These are phyloP conservation scores for Oxyruncus cristatus DNA, from an alignment of 2,113 vertebrate genomes.

Conservation along the genomic window DNA sequence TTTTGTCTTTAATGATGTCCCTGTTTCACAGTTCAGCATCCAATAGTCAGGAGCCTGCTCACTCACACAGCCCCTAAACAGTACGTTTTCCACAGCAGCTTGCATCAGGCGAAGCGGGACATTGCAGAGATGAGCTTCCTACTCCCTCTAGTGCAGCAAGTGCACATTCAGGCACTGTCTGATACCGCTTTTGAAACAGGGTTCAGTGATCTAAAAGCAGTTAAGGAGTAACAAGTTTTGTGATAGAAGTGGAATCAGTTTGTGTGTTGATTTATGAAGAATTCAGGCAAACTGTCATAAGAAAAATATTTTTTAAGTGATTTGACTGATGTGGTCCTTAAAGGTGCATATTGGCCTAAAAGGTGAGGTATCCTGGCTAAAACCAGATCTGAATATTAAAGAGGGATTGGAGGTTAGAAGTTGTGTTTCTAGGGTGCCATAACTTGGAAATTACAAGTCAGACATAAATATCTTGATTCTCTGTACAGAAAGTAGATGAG, in stretches of 20 bases:
- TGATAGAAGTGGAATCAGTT: background rate
- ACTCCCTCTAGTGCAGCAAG: slow-evolving; percentile 53
- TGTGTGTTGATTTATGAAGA: background rate
- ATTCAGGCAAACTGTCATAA: background rate
- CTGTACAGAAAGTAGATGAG: background rate
- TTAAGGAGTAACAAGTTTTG: background rate
- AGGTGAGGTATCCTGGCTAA: background rate
- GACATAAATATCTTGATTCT: background rate
- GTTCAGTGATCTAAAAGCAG: background rate
- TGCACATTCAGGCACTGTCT: background rate
- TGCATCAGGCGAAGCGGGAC: background rate
- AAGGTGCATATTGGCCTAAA: background rate
- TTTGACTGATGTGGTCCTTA: background rate
- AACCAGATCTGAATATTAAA: background rate
- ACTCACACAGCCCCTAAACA: background rate
- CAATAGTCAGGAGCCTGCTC: background rate
- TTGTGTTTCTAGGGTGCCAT: background rate
- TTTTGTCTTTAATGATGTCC: background rate
- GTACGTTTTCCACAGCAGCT: background rate
- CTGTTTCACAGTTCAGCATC: background rate
- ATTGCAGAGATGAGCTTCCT: slow-evolving; percentile 8
- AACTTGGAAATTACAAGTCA: background rate
- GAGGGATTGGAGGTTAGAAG: background rate
- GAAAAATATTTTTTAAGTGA: background rate
- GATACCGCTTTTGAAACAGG: background rate